Percentiles rank a stretch among this genome's conserved stretches.
phyloP scores from a whole-genome alignment of 2,113 vertebrate species.

The Rhadina sibilatrix region DNA sequence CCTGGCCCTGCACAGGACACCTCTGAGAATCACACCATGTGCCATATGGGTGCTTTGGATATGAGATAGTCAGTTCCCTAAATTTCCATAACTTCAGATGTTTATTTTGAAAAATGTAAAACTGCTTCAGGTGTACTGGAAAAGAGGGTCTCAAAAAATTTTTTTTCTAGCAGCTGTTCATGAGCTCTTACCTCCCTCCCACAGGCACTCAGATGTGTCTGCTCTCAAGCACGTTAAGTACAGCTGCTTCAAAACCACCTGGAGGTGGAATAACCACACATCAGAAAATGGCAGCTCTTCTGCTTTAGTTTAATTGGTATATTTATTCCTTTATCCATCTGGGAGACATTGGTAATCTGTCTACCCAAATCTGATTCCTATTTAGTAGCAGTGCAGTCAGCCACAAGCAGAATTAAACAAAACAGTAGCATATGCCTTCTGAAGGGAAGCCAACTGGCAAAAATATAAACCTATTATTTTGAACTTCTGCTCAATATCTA shows the following conservation, averaged over 20 bases:
- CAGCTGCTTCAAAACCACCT: background rate
- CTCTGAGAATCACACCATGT: background rate
- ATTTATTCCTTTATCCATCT: background rate
- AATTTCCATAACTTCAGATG: background rate
- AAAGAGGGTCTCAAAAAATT: background rate
- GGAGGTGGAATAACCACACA: background rate
- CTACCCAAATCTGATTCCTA: background rate
- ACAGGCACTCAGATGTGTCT: background rate
- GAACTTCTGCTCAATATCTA: background rate
- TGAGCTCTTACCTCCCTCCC: background rate
- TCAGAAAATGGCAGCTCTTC: background rate
- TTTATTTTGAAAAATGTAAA: background rate
- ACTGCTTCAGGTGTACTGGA: background rate
- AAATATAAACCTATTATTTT: background rate
- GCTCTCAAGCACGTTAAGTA: background rate
- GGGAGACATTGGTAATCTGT: background rate
- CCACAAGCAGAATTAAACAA: background rate
- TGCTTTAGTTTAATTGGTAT: background rate
- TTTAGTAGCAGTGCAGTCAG: background rate
- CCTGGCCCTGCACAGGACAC: background rate
- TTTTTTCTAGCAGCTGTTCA: background rate
- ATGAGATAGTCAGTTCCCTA: accelerated
- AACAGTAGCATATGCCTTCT: background rate
- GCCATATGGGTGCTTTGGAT: background rate
- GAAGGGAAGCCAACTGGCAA: background rate